These are phyloP conservation scores for Steatornis caripensis DNA, from an alignment of 2,113 vertebrate species.

Conservation along the genomic window DNA sequence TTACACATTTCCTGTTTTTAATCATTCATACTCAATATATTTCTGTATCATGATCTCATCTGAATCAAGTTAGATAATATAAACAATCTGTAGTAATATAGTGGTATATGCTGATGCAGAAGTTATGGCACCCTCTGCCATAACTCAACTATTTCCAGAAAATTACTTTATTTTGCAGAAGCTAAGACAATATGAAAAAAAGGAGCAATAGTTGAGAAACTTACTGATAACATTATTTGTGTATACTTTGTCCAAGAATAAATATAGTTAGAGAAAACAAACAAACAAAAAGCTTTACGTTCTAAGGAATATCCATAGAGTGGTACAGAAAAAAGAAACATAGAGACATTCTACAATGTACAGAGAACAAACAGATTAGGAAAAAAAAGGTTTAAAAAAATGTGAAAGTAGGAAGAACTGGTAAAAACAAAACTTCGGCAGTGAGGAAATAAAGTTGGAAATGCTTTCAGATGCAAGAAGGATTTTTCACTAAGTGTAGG, in stretches of 20 bases:
- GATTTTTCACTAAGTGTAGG: background rate
- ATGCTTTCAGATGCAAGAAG: background rate
- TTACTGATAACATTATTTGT: background rate
- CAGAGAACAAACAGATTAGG: background rate
- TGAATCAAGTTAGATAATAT: background rate
- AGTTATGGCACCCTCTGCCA: background rate
- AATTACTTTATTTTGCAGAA: background rate
- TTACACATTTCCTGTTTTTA: background rate
- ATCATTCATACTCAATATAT: background rate
- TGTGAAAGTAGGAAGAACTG: background rate
- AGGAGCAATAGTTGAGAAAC: background rate
- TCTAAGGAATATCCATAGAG: background rate
- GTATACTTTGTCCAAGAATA: background rate
- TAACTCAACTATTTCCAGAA: background rate
- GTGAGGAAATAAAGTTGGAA: background rate
- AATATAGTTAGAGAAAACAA: background rate
- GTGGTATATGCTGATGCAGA: background rate
- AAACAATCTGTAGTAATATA: background rate
- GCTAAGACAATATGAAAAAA: background rate
- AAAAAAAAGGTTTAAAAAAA: background rate
- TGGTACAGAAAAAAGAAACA: background rate
- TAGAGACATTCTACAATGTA: background rate
- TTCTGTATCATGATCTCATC: background rate
- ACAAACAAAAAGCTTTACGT: background rate
- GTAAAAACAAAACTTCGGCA: background rate